phyloP scores from a whole-genome alignment of 2,888 invertebrate species.

The Epistrophe grossulariae region DNA sequence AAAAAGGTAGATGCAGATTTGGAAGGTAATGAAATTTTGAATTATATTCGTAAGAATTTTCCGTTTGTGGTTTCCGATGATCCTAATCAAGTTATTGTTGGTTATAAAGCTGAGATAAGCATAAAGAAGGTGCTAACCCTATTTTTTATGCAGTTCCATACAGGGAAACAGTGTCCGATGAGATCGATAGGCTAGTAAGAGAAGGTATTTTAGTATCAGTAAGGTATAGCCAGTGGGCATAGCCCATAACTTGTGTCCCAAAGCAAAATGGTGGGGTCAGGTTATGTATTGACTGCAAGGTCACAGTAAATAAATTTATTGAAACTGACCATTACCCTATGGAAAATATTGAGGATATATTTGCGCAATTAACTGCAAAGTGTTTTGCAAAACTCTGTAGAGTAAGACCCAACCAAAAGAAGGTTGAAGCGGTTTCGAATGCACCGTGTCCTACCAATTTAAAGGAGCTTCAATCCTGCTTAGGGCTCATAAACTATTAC shows the following conservation, averaged over 20 bases:
- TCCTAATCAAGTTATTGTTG: not conserved
- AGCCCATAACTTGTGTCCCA: not conserved
- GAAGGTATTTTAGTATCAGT: not conserved
- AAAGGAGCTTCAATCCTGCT: too few relatives aligned
- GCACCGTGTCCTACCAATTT: too few relatives aligned
- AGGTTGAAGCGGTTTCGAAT: too few relatives aligned
- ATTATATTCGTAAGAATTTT: not conserved
- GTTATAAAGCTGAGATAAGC: not conserved
- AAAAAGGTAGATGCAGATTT: not conserved
- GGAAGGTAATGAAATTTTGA: not conserved
- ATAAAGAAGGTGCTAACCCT: not conserved
- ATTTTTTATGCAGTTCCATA: not conserved
- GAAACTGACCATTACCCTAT: not conserved
- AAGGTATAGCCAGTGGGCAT: not conserved
- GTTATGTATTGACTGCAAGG: not conserved
- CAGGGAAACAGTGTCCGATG: not conserved
- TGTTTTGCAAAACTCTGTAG: not conserved
- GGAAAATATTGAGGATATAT: not conserved
- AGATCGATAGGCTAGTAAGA: not conserved
- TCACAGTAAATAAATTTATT: not conserved
- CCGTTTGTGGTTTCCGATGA: not conserved
- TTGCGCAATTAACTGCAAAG: not conserved
- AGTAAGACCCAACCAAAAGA: too few relatives aligned
- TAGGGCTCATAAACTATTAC: too few relatives aligned
- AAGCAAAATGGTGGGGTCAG: not conserved